Percentiles rank a stretch among this genome's conserved stretches.
Evolutionary conservation across 2,113 vertebrate genomes (phyloP).

Genomic region (Hypanus sabinus): DNA sequence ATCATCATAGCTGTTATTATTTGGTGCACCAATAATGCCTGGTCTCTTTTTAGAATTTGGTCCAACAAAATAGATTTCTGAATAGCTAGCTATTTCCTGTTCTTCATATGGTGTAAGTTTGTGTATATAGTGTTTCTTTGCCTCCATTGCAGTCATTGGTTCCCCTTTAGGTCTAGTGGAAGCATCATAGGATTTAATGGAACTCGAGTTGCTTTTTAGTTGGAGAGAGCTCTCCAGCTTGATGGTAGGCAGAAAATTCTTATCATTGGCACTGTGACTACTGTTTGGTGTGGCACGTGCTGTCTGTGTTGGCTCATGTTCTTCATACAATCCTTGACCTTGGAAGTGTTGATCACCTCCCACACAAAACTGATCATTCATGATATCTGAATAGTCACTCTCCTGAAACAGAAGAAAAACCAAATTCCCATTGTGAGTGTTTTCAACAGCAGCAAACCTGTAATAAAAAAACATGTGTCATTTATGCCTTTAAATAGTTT

Average conservation of each 20-base stretch:
- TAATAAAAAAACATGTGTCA: neutral
- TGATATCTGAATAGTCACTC: conserved; percentile 21
- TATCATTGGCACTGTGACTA: conserved; percentile 12
- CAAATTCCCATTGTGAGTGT: neutral
- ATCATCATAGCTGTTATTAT: conserved; percentile 38
- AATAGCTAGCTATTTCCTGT: conserved; percentile 38
- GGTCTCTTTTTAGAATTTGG: conserved; percentile 38
- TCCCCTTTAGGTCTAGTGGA: conserved; percentile 7
- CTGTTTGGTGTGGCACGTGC: conserved; percentile 18
- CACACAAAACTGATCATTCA: conserved; percentile 21
- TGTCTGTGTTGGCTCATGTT: conserved; percentile 2
- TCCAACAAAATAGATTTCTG: conserved; percentile 39
- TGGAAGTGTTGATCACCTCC: conserved; percentile 31
- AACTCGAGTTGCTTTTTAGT: conserved; percentile 20
- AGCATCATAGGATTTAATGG: conserved; percentile 14
- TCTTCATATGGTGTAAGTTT: conserved; percentile 36
- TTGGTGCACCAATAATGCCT: conserved; percentile 33
- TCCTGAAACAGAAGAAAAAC: conserved; percentile 35
- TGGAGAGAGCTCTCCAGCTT: conserved; percentile 26
- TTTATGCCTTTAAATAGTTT: neutral
- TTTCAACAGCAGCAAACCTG: neutral
- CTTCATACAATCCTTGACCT: conserved; percentile 29
- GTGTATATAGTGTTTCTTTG: conserved; percentile 32
- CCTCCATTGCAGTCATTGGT: conserved; percentile 28
- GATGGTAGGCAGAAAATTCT: neutral